These are phyloP conservation scores for Phortica variegata DNA, from an alignment of 1,140 invertebrate genomes.

Conservation along the genomic window DNA sequence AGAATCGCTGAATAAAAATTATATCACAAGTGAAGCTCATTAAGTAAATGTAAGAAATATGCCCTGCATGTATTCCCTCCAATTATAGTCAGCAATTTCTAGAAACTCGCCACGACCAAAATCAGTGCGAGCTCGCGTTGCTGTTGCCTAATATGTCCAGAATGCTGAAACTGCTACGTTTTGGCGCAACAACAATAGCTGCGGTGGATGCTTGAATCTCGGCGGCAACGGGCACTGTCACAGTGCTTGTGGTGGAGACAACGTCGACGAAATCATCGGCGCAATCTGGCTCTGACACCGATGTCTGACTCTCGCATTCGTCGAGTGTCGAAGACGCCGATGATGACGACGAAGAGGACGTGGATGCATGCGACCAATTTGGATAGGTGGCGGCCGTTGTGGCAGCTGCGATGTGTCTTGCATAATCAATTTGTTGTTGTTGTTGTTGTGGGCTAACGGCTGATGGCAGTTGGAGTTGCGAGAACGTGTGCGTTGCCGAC, in stretches of 20 bases:
- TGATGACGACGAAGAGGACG: slow-evolving; percentile 36
- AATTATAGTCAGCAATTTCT: not conserved
- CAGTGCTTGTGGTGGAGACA: slow-evolving; percentile 26
- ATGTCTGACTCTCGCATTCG: slow-evolving; percentile 19
- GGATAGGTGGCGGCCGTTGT: slow-evolving; percentile 20
- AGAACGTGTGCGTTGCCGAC: slow-evolving; percentile 23
- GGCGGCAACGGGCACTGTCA: slow-evolving; percentile 12
- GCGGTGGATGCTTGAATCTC: not conserved
- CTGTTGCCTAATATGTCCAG: slow-evolving; percentile 42
- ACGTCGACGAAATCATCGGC: slow-evolving; percentile 41
- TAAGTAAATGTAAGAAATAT: no score
- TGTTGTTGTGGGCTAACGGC: not conserved
- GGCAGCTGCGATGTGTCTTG: slow-evolving; percentile 28
- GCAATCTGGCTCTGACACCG: slow-evolving; percentile 20
- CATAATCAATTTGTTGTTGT: slow-evolving; percentile 31
- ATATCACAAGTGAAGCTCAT: slow-evolving; percentile 1
- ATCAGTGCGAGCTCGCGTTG: no score
- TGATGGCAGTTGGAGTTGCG: no score
- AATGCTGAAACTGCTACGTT: slow-evolving; percentile 48
- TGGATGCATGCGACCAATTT: slow-evolving; percentile 28
- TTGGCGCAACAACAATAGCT: slow-evolving; percentile 23
- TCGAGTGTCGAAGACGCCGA: slow-evolving; percentile 20
- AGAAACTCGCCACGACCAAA: not conserved
- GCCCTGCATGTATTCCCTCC: not conserved
- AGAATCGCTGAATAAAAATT: slow-evolving; percentile 8